A percentile compares a stretch with the other conserved stretches of the same genome.
Conservation (phyloP, 2,888 invertebrate genomes). For the Candidula unifasciata region DNA sequence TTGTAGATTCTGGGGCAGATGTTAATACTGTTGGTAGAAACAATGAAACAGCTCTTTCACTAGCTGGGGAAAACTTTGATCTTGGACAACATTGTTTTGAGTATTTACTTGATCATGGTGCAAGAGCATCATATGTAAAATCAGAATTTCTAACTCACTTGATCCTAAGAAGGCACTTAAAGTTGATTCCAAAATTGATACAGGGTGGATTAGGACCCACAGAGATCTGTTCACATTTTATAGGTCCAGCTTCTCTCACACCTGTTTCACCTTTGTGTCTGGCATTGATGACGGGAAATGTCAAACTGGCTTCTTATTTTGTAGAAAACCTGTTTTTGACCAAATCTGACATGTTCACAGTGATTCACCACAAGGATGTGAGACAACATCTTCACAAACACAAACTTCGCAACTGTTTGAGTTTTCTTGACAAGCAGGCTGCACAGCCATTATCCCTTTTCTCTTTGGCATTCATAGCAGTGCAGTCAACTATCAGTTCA, state of each 20-base stretch:
- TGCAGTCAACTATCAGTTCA: neutral
- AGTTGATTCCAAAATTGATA: neutral
- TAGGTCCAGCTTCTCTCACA: no score
- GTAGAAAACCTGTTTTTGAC: conserved; percentile 10
- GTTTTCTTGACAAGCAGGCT: neutral
- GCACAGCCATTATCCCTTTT: conserved; percentile 4
- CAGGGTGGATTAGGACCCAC: neutral
- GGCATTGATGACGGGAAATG: neutral
- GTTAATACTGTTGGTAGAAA: neutral
- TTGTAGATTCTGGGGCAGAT: neutral
- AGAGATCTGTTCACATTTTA: neutral
- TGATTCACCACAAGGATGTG: neutral
- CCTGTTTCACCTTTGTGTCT: neutral
- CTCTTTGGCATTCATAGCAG: neutral
- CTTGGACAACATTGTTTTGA: neutral
- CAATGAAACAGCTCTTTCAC: neutral
- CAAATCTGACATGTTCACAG: neutral
- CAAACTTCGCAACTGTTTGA: neutral
- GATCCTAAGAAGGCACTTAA: neutral
- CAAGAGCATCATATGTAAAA: neutral
- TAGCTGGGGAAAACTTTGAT: no score
- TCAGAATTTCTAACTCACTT: neutral
- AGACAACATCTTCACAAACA: neutral
- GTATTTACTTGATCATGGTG: neutral
- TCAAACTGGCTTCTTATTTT: neutral